Evolutionary conservation across 1,140 invertebrate species (phyloP), one percentile per base, ranked within the genome.

Genomic region (Rhysida immarginata): DNA sequence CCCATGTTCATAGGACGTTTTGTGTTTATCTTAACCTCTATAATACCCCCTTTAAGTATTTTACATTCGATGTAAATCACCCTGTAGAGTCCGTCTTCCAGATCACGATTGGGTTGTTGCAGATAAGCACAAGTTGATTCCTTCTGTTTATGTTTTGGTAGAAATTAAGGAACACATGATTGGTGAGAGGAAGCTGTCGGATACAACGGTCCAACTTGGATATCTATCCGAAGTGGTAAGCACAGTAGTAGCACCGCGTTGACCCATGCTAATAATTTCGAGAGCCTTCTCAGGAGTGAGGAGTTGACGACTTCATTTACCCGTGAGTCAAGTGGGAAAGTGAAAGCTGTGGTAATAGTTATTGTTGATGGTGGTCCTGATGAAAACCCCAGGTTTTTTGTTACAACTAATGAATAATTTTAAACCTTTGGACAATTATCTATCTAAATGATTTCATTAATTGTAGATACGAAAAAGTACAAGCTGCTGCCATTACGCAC

Each of bases 341-440:
- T 66, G 13, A 73, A 73, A 62, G 69, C 70, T 27, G 60, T 73
- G 56, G 20, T 71, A 53, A 53, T 71, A 5, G 70, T n/a, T n/a
- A n/a, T n/a, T n/a, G n/a, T n/a, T n/a, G n/a, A n/a, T n/a, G n/a
- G n/a, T n/a, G n/a, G n/a, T 20, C 70, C 68, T 11, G 70, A 74
- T 59, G 67, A 72, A 63, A 72, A 70, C 56, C 70, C 69, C 24
- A n/a, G n/a, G n/a, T n/a, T n/a, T n/a, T n/a, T n/a, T n/a, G n/a
- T n/a, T n/a, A n/a, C n/a, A n/a, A n/a, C n/a, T n/a, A n/a, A n/a
- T n/a, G n/a, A n/a, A n/a, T n/a, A n/a, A n/a, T n/a, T n/a, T n/a
- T n/a, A n/a, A n/a, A n/a, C n/a, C n/a, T n/a, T n/a, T n/a, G n/a
- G n/a, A n/a, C n/a, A n/a, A n/a, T n/a, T n/a, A 42, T n/a, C n/a